Base-by-base conservation (phyloP, 2,113 vertebrate genomes). In the Tupaia tana region DNA sequence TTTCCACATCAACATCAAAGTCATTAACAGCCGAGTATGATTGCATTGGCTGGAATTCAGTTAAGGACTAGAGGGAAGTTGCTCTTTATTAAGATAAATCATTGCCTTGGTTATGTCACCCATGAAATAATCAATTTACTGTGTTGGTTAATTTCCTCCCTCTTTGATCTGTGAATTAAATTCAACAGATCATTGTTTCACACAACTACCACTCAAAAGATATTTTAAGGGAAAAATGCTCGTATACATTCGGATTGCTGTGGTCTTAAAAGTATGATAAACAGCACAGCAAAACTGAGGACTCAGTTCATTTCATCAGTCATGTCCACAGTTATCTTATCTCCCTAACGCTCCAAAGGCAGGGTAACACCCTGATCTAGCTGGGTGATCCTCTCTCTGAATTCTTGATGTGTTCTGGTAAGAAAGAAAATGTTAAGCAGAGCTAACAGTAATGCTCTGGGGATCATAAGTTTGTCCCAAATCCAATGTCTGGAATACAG, bases 81-180 rank as follows among this genome's bases (percentile, higher is more conserved):
- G 98, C 98, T 99, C 98, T 99, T 98, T 98, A 98, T 99, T 98
- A 98, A 99, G 99, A 99, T 99, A 99, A 99, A 99, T 99, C 99
- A 98, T 98, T 98, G 98, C 98, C 98, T 98, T 98, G 98, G 98
- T 99, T 99, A 99, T 98, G 98, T 98, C 97, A 98, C 98, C 98
- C 99, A 99, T 98, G 99, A 99, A 99, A 99, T 99, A 99, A 99
- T 99, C 99, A 99, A 99, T 99, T 99, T 98, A 98, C 98, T 98
- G 97, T 98, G 98, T 98, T 98, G 98, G 98, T 98, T 99, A 98
- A 98, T 99, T 99, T 99, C 98, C 97, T 98, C 96, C 96, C 97
- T 96, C 98, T 99, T 98, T 98, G 99, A 99, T 99, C 99, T 99
- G 98, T 98, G 98, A 98, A 98, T 98, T 98, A 98, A 98, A 98